Conservation (phyloP, 2,888 invertebrate species). For the Ariolimax columbianus region DNA sequence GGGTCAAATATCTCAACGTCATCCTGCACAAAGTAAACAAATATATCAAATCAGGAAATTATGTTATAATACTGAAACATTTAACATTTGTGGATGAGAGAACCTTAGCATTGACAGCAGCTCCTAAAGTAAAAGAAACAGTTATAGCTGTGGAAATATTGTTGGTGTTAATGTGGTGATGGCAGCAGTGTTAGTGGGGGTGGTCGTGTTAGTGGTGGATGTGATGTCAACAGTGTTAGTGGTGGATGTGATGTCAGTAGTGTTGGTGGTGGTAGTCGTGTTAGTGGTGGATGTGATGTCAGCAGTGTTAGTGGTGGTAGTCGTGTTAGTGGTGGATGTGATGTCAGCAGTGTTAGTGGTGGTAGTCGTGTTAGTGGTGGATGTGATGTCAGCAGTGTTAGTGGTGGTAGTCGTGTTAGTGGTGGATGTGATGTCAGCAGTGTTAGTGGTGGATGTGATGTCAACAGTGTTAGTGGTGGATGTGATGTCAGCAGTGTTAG, state of each 20-base stretch:
- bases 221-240: no score
- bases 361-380: background rate
- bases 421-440: no score
- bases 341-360: no score
- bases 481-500: background rate
- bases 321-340: no score
- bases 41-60: background rate
- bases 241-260: no score
- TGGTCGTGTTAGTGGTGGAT: background rate
- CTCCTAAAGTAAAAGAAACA: no score
- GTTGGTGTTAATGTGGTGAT: background rate
- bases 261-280: no score
- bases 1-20: constrained; percentile 75
- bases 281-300: no score
- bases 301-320: no score
- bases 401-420: background rate
- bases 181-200: background rate
- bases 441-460: no score
- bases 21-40: constrained; percentile 60
- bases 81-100: background rate
- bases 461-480: background rate
- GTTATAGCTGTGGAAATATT: background rate
- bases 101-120: background rate
- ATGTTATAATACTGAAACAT: background rate
- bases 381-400: background rate